These are phyloP conservation scores for Ennomos quercinarius DNA, from an alignment of 2,888 invertebrate species.

Conservation along the genomic window DNA sequence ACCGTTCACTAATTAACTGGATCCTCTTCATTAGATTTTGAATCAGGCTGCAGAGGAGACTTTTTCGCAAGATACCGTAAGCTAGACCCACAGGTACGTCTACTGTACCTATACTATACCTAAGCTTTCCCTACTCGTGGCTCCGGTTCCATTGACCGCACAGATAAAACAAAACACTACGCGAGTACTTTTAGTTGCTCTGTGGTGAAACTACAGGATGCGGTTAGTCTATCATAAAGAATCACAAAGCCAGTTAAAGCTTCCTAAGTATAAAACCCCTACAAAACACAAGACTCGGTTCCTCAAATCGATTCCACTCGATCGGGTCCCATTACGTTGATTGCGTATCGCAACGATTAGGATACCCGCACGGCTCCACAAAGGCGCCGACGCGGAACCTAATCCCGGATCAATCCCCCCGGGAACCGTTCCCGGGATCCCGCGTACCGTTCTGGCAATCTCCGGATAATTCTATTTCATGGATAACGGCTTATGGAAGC, in stretches of 20 bases:
- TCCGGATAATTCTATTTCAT: conserved; percentile 26
- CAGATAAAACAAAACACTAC: too few relatives aligned
- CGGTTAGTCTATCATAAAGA: too few relatives aligned
- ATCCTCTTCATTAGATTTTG: too few relatives aligned
- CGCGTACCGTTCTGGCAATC: conserved; percentile 21
- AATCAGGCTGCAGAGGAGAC: too few relatives aligned
- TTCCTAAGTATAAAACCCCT: background rate
- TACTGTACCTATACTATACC: too few relatives aligned
- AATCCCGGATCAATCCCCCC: conserved; percentile 50
- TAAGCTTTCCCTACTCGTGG: too few relatives aligned
- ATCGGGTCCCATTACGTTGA: conserved; percentile 50
- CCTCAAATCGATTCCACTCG: conserved; percentile 35
- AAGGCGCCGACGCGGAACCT: conserved; percentile 71
- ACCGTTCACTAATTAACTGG: too few relatives aligned
- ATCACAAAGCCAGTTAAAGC: background rate
- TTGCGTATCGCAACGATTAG: conserved; percentile 73
- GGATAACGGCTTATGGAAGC: conserved; percentile 18
- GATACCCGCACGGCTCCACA: conserved; percentile 63
- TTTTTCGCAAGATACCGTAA: too few relatives aligned
- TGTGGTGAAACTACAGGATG: too few relatives aligned
- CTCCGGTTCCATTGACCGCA: too few relatives aligned
- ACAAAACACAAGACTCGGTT: conserved; percentile 12
- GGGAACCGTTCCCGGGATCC: conserved; percentile 11
- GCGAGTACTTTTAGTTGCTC: too few relatives aligned
- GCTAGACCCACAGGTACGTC: too few relatives aligned